Evolutionary conservation across 2,797 vertebrate species (phyloP).

Genomic region (Chrysolophus pictus): DNA sequence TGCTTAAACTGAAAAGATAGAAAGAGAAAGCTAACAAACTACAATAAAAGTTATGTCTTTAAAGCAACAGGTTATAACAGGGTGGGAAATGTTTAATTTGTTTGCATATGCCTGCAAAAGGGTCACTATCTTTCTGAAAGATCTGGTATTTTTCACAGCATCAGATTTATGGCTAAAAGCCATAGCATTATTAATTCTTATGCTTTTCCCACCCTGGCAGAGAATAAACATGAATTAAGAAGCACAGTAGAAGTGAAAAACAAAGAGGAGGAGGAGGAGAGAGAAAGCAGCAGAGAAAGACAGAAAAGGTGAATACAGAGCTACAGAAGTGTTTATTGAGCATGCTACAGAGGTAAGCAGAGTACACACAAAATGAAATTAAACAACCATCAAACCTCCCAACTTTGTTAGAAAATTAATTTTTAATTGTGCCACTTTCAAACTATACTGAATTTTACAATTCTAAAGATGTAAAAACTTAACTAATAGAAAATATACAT

Average conservation of each 20-base stretch:
- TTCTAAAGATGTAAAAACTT: conserved; percentile 91
- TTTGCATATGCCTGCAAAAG: conserved; percentile 65
- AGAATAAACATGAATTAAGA: conserved; percentile 86
- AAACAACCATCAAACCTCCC: conserved; percentile 89
- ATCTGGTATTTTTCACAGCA: conserved; percentile 73
- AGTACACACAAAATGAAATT: conserved; percentile 87
- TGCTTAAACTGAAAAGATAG: conserved; percentile 78
- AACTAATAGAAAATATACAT: conserved; percentile 93
- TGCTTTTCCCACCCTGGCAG: conserved; percentile 86
- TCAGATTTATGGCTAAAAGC: conserved; percentile 75
- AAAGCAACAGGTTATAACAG: conserved; percentile 82
- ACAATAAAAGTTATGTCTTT: conserved; percentile 83
- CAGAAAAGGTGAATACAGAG: conserved; percentile 90
- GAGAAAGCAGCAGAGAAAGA: conserved; percentile 89
- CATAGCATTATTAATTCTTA: conserved; percentile 60
- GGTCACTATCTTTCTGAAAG: conserved; percentile 67
- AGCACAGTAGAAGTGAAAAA: conserved; percentile 84
- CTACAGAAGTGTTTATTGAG: conserved; percentile 98
- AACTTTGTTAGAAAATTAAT: conserved; percentile 92
- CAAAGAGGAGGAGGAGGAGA: conserved; percentile 80
- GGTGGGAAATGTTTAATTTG: conserved; percentile 83
- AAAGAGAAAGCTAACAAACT: conserved; percentile 81
- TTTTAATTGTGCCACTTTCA: conserved; percentile 96
- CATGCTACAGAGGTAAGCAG: conserved; percentile 98
- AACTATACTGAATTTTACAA: conserved; percentile 91